Evolutionary conservation across 2,113 vertebrate genomes (phyloP), one percentile per base, ranked within the genome.

Genomic region (Lichenostomus cassidix): DNA sequence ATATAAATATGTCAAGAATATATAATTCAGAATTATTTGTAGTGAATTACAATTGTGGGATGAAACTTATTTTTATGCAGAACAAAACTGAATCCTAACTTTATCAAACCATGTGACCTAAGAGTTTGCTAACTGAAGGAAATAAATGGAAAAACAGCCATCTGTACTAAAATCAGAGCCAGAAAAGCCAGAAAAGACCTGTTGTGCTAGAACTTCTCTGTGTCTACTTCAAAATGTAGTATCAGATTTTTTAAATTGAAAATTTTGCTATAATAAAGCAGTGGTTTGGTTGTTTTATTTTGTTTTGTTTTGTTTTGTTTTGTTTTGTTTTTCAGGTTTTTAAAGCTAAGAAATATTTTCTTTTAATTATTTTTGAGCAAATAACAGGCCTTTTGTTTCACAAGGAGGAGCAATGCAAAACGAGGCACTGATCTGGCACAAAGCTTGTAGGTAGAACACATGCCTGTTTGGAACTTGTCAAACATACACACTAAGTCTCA

Each of bases 251-350:
- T 37, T 50, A 39, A 71, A 4, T 0, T 56, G 27, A 10, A 67
- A 44, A 69, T 41, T 73, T 76, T 76, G 18, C 9, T 49, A 9
- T 24, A 33, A 64, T 24, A 35, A 77, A 31, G 0, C 3, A 35
- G 31, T 31, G 5, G 5, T 50, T 70, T 42, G 28, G 6, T 23
- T 31, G 14, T 17, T 47, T 65, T 15, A 10, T 17, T 47, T 65
- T 15, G 13, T 9, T 56, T 56, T 47, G 11, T 5, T 5, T 60
- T 39, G 12, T 12, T 44, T 28, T 2, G 6, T n/a, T 63, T n/a
- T n/a, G 3, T 8, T 39, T 71, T 29, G 9, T 15, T 0, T 1
- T 60, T 58, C 6, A 33, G 2, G 2, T 11, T 2, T 77, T 77
- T 65, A 63, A 58, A 91, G 5, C 4, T 46, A 70, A 65, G 5